These are phyloP conservation scores for Callosobruchus maculatus DNA, from an alignment of 2,888 invertebrate species.

Conservation along the genomic window DNA sequence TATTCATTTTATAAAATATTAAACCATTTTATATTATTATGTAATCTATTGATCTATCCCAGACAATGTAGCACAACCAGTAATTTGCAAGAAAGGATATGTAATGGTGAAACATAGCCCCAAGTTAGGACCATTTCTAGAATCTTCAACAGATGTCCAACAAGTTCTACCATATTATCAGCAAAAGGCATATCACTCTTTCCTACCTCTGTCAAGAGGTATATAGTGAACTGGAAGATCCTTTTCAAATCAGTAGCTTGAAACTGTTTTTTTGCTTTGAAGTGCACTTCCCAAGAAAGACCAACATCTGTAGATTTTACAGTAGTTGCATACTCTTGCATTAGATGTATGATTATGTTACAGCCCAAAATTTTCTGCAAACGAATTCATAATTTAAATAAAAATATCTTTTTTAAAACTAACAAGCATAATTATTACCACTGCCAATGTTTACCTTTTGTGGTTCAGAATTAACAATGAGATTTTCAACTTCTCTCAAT, in stretches of 20 bases:
- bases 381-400: too few species aligned
- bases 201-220: slow-evolving; percentile 59
- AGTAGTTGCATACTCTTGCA: slow-evolving; percentile 86
- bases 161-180: slow-evolving; percentile 56
- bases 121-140: slow-evolving; percentile 77
- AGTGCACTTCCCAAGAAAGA: slow-evolving; percentile 84
- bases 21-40: too few species aligned
- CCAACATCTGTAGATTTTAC: slow-evolving; percentile 84
- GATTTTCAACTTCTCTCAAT: slow-evolving; percentile 69
- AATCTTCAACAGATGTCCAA: slow-evolving; percentile 70
- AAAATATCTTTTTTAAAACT: too few species aligned
- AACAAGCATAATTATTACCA: too few species aligned
- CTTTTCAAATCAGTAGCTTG: slow-evolving; percentile 75
- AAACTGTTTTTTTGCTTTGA: slow-evolving; percentile 78
- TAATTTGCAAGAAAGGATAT: slow-evolving; percentile 37
- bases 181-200: slow-evolving; percentile 50
- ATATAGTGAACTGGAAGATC: slow-evolving; percentile 72
- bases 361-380: slow-evolving; percentile 79
- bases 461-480: slow-evolving; percentile 67
- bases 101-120: slow-evolving; percentile 68
- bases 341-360: slow-evolving; percentile 74
- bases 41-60: too few species aligned
- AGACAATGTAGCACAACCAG: too few species aligned
- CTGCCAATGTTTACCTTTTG: slow-evolving; percentile 57
- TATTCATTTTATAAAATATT: too few species aligned